Evolutionary conservation across 2,888 invertebrate genomes (phyloP).

Genomic region (Pseudanteris insignis): DNA sequence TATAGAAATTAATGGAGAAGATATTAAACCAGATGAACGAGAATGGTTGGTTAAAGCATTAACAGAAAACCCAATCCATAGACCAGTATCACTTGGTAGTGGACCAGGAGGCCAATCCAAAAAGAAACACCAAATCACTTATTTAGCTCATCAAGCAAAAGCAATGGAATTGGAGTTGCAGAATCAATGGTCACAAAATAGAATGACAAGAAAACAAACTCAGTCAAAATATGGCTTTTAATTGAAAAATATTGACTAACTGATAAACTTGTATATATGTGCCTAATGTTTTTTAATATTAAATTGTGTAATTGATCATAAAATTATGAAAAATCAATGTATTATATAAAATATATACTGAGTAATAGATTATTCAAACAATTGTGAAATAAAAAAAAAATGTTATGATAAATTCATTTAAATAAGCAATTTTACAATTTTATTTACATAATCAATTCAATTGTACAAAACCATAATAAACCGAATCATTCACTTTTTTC

Average conservation of each 20-base stretch:
- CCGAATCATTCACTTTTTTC: too few relatives aligned
- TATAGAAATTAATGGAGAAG: constrained; percentile 83
- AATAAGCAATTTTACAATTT: too few relatives aligned
- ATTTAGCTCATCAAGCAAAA: constrained; percentile 92
- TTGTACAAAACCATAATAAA: too few relatives aligned
- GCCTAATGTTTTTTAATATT: neutral
- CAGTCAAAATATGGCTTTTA: constrained; percentile 96
- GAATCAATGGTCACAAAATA: constrained; percentile 92
- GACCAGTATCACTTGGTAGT: constrained; percentile 65
- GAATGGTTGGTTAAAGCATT: constrained; percentile 84
- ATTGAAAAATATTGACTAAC: constrained; percentile 44
- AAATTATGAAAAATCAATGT: too few relatives aligned
- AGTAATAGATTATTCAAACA: too few relatives aligned
- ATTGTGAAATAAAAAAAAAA: too few relatives aligned
- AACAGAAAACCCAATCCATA: constrained; percentile 74
- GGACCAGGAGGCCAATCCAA: constrained; percentile 77
- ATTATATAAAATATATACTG: too few relatives aligned
- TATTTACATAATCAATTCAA: too few relatives aligned
- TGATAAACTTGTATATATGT: constrained; percentile 9
- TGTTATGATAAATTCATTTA: too few relatives aligned
- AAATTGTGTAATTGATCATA: too few relatives aligned
- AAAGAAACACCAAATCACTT: constrained; percentile 95
- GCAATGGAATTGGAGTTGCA: constrained; percentile 93
- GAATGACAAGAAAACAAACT: constrained; percentile 85
- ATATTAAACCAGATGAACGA: constrained; percentile 81